Conservation (phyloP, 2,113 vertebrate genomes). For the Archilochus colubris region DNA sequence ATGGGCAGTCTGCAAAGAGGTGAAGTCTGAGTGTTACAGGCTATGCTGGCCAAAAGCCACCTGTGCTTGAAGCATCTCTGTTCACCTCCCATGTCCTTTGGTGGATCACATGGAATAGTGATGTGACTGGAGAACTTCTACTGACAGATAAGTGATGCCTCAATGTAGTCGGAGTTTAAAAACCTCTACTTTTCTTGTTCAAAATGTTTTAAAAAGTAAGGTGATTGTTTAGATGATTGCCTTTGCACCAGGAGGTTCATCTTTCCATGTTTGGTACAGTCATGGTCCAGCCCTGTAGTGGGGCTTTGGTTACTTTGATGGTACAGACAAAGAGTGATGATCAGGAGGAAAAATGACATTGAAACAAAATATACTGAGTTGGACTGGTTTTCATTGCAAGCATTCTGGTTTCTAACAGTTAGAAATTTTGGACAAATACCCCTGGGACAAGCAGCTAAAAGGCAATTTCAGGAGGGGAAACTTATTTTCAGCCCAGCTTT, state of each 20-base stretch:
- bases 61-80: not conserved
- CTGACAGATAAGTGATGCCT: not conserved
- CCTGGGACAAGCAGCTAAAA: not conserved
- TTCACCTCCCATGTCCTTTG: not conserved
- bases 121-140: not conserved
- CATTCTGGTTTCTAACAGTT: not conserved
- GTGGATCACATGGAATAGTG: fast-evolving
- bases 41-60: not conserved
- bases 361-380: not conserved
- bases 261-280: not conserved
- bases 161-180: not conserved
- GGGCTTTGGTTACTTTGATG: not conserved
- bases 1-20: not conserved
- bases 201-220: not conserved
- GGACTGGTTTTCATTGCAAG: not conserved
- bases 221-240: not conserved
- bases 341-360: not conserved
- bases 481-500: not conserved
- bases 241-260: not conserved
- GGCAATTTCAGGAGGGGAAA: not conserved
- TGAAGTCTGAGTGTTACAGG: not conserved
- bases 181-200: not conserved
- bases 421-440: not conserved
- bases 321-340: not conserved
- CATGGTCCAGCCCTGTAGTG: not conserved